Conservation (phyloP, 1,140 invertebrate species). For the Pseudomyrmex sp. region DNA sequence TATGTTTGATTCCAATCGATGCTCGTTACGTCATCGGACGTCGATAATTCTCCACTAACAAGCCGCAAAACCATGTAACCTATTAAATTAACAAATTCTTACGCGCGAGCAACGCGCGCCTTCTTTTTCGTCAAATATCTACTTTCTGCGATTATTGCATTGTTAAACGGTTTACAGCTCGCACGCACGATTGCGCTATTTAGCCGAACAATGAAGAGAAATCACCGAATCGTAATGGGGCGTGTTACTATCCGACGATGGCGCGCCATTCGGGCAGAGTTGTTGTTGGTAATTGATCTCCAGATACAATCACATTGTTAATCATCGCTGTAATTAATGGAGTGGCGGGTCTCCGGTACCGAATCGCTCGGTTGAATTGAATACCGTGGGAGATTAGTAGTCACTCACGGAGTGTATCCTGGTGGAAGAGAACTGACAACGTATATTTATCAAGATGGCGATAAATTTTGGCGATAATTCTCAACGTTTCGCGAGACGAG, state of each 20-base stretch:
- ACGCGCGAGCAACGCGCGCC: not conserved
- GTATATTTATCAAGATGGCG: not conserved
- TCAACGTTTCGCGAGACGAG: not conserved
- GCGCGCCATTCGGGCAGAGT: conserved; percentile 19
- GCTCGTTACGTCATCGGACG: not conserved
- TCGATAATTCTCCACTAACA: conserved; percentile 6
- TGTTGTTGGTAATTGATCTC: conserved; percentile 60
- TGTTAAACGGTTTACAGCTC: conserved; percentile 3
- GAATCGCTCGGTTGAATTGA: conserved; percentile 36
- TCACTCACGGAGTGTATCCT: conserved; percentile 28
- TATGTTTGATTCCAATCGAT: conserved; percentile 13
- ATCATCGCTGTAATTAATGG: conserved; percentile 60
- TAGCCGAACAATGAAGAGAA: conserved; percentile 32
- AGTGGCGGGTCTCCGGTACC: conserved; percentile 11
- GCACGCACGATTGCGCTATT: not conserved
- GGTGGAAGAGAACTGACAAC: conserved; percentile 9
- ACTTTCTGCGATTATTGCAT: not conserved
- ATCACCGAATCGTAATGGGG: conserved; percentile 45
- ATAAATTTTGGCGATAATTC: conserved; percentile 35
- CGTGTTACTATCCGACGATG: conserved; percentile 15
- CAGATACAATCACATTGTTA: conserved; percentile 61
- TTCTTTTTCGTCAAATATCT: not conserved
- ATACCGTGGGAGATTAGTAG: conserved; percentile 51
- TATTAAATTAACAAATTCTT: conserved; percentile 6
- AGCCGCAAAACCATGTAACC: not conserved